Percentiles rank a stretch among this genome's conserved stretches.
Evolutionary conservation across 1,140 invertebrate species (phyloP).

Genomic region (Phenacoccus solenopsis): DNA sequence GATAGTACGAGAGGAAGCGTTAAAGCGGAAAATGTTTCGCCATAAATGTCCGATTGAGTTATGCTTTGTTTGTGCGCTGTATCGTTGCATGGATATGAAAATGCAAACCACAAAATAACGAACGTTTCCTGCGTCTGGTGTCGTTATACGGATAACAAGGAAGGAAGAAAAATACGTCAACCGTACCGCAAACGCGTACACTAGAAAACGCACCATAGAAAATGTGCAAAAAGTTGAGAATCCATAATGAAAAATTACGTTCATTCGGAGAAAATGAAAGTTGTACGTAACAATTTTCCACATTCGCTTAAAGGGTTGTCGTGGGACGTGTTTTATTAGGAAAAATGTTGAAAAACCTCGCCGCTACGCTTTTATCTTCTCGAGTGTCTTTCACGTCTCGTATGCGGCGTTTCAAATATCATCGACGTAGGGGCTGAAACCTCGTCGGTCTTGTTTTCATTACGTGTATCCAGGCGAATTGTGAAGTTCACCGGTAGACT

Average conservation of each 20-base stretch:
- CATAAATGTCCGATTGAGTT: neutral
- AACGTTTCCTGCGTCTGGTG: no score
- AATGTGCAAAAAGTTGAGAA: neutral
- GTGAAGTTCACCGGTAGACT: no score
- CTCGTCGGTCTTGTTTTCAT: no score
- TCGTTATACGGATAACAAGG: no score
- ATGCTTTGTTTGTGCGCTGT: neutral
- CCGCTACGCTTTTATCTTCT: no score
- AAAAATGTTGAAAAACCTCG: neutral
- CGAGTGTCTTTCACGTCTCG: no score
- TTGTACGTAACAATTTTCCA: neutral
- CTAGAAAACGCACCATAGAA: no score
- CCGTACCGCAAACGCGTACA: neutral
- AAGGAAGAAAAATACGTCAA: no score
- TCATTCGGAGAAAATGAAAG: neutral
- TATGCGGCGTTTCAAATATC: neutral
- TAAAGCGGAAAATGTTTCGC: neutral
- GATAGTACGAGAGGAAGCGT: neutral
- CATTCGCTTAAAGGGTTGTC: slow-evolving; percentile 1
- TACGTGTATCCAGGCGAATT: no score
- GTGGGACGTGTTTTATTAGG: slow-evolving; percentile 1
- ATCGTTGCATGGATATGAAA: no score
- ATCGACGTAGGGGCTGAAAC: neutral
- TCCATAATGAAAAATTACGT: slow-evolving; percentile 3
- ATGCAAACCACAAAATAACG: neutral